These are phyloP conservation scores for Polydrusus tereticollis DNA, from an alignment of 2,888 invertebrate species.

Conservation along the genomic window DNA sequence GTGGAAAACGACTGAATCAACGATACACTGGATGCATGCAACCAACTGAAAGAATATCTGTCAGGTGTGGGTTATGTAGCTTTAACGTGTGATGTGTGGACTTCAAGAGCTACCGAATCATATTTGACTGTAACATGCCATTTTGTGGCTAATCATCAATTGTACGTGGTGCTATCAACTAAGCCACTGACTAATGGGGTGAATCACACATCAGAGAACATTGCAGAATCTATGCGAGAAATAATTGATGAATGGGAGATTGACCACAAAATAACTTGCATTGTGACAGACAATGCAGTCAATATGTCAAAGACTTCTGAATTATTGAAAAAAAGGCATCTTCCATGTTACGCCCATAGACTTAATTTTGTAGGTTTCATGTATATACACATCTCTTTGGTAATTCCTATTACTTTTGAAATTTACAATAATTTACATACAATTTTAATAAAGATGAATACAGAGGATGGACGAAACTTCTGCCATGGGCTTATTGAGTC, in stretches of 20 bases:
- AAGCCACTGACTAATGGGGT: conserved; percentile 42
- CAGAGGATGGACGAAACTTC: conserved; percentile 37
- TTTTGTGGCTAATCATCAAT: conserved; percentile 14
- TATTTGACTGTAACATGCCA: conserved; percentile 37
- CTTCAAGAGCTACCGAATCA: conserved; percentile 39
- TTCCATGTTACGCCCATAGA: conserved; percentile 55
- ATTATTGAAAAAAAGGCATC: conserved; percentile 49
- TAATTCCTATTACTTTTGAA: conserved; percentile 22
- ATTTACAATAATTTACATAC: not conserved
- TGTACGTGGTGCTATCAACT: conserved; percentile 36
- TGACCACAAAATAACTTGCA: conserved; percentile 51
- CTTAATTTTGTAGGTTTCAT: not conserved
- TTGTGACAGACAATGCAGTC: conserved; percentile 56
- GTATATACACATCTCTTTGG: conserved; percentile 25
- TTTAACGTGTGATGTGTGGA: conserved; percentile 39
- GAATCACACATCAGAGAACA: conserved; percentile 40
- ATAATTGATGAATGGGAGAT: conserved; percentile 28
- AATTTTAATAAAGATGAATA: conserved; percentile 8
- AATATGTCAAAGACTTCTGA: conserved; percentile 37
- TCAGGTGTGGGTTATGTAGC: conserved; percentile 32
- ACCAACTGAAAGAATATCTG: conserved; percentile 31
- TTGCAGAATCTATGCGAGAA: conserved; percentile 10
- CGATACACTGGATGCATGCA: not conserved
- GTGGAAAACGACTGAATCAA: conserved; percentile 29
- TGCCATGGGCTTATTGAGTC: conserved; percentile 28